Percentiles rank a stretch among this genome's conserved stretches.
phyloP scores from a whole-genome alignment of 2,113 vertebrate genomes.

The Leptocoma aspasia region DNA sequence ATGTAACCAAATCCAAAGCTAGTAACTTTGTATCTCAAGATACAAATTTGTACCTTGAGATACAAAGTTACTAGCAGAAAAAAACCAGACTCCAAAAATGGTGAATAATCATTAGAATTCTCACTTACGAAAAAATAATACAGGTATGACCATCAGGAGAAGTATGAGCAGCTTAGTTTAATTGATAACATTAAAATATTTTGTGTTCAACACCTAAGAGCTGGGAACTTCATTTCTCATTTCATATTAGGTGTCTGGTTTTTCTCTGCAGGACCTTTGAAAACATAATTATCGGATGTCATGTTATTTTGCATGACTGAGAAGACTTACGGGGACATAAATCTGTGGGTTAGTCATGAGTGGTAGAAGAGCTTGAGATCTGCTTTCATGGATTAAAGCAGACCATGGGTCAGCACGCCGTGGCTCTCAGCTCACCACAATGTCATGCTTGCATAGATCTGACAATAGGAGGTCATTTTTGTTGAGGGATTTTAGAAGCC shows the following conservation, averaged over 20 bases:
- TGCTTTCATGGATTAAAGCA: not conserved
- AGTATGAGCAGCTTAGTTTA: not conserved
- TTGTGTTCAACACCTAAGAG: not conserved
- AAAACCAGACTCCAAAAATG: not conserved
- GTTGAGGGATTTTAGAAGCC: not conserved
- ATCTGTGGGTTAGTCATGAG: accelerated
- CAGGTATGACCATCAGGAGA: not conserved
- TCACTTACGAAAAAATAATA: not conserved
- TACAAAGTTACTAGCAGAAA: too few species aligned
- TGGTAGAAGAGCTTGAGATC: not conserved
- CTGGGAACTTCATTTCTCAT: not conserved
- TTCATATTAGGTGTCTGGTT: not conserved
- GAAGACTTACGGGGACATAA: not conserved
- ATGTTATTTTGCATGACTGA: not conserved
- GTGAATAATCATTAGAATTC: not conserved
- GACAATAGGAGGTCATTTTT: not conserved
- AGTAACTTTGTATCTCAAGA: not conserved
- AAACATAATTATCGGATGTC: not conserved
- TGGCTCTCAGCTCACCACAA: not conserved
- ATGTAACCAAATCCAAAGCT: not conserved
- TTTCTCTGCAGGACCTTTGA: not conserved
- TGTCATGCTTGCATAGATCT: not conserved
- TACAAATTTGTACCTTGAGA: too few species aligned
- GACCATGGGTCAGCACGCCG: accelerated
- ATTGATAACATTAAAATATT: not conserved